These are phyloP conservation scores for Pyrgilauda ruficollis DNA, from an alignment of 2,113 vertebrate species.

Conservation along the genomic window DNA sequence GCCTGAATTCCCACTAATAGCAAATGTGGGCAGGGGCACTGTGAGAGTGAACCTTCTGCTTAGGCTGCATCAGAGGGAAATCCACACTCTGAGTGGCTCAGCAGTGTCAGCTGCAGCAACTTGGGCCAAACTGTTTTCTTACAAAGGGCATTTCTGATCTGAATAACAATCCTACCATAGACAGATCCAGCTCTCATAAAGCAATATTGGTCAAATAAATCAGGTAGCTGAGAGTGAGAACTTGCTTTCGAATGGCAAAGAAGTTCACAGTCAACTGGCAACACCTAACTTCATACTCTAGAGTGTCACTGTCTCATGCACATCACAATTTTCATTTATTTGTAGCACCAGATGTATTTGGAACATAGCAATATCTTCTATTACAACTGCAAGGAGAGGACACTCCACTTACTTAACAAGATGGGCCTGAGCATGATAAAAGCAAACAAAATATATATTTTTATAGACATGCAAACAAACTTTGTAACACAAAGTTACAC, in stretches of 20 bases:
- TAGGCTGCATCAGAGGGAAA: neutral
- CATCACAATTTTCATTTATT: neutral
- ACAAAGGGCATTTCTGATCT: neutral
- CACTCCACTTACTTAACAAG: neutral
- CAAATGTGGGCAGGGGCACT: neutral
- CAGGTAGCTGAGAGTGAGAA: neutral
- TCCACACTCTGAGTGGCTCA: rapidly evolving
- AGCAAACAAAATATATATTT: rapidly evolving
- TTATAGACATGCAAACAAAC: neutral
- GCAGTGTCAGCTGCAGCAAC: neutral
- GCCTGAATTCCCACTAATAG: neutral
- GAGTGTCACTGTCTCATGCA: neutral
- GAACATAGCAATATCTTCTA: neutral
- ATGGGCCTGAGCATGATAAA: neutral
- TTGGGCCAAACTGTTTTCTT: neutral
- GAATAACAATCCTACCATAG: rapidly evolving
- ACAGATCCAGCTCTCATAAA: neutral
- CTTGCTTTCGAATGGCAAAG: neutral
- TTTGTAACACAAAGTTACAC: no score
- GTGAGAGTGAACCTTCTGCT: neutral
- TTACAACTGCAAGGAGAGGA: neutral
- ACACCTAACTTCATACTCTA: neutral
- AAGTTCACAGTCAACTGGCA: neutral
- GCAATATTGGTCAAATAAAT: neutral
- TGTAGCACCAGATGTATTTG: neutral